phyloP scores from a whole-genome alignment of 2,113 vertebrate species.

The Leuciscus idus region DNA sequence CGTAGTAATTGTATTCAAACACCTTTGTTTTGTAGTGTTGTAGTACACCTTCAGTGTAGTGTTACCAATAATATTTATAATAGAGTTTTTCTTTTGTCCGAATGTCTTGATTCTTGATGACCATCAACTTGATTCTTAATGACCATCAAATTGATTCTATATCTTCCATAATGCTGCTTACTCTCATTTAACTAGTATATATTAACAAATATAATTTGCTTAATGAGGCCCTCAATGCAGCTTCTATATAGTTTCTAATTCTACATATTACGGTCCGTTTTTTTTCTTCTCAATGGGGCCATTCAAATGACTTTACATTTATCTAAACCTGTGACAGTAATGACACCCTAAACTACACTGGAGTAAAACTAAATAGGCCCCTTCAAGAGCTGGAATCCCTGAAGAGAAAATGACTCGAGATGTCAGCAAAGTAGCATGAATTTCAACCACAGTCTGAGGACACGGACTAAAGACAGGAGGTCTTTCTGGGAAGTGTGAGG shows the following conservation, averaged over 20 bases:
- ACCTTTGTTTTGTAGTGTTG: too few species aligned
- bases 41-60: background rate
- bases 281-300: background rate
- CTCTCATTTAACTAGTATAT: background rate
- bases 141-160: background rate
- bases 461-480: background rate
- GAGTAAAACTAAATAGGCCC: constrained; percentile 2
- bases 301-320: constrained; percentile 2
- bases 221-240: background rate
- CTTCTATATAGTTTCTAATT: constrained; percentile 5
- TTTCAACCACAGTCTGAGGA: constrained; percentile 10
- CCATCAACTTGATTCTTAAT: background rate
- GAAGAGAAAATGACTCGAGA: background rate
- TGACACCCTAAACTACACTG: constrained; percentile 1
- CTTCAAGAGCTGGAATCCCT: background rate
- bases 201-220: background rate
- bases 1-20: background rate
- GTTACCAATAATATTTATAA: background rate
- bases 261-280: background rate
- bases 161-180: background rate
- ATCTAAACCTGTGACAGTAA: constrained; percentile 20
- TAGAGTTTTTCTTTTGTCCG: background rate
- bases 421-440: background rate
- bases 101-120: background rate
- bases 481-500: constrained; percentile 36